Evolutionary conservation across 2,797 vertebrate genomes (phyloP).

Genomic region (Cephalopachus bancanus): DNA sequence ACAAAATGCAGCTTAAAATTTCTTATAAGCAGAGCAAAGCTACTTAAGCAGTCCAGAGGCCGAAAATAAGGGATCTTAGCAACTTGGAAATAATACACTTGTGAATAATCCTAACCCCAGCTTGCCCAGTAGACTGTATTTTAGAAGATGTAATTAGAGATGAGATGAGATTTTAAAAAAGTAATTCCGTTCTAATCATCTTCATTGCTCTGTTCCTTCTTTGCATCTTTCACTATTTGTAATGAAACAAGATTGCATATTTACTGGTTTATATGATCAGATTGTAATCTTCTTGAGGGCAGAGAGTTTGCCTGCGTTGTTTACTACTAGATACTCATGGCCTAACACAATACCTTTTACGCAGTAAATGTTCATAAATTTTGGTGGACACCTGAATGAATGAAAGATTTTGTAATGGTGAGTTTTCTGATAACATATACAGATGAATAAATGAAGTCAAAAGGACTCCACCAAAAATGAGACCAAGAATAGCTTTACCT

Average conservation of each 20-base stretch:
- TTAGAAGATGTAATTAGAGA: background rate
- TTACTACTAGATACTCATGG: background rate
- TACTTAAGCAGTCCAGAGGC: background rate
- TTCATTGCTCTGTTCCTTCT: slow-evolving; percentile 21
- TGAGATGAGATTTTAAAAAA: background rate
- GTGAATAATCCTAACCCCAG: background rate
- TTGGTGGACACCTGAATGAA: background rate
- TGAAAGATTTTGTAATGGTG: background rate
- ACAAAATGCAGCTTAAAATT: background rate
- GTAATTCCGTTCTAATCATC: background rate
- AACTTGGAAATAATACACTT: slow-evolving; percentile 48
- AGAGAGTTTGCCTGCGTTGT: background rate
- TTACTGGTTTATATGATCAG: background rate
- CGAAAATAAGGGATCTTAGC: background rate
- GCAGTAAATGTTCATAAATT: background rate
- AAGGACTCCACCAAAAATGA: background rate
- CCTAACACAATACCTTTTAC: background rate
- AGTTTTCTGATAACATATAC: background rate
- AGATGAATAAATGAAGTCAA: background rate
- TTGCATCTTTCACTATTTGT: background rate
- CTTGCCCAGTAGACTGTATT: background rate
- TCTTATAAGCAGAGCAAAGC: background rate
- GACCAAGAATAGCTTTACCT: background rate
- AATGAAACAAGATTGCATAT: background rate
- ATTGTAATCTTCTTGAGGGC: background rate